phyloP scores from a whole-genome alignment of 2,888 invertebrate genomes.

The Argyra leucocephala region DNA sequence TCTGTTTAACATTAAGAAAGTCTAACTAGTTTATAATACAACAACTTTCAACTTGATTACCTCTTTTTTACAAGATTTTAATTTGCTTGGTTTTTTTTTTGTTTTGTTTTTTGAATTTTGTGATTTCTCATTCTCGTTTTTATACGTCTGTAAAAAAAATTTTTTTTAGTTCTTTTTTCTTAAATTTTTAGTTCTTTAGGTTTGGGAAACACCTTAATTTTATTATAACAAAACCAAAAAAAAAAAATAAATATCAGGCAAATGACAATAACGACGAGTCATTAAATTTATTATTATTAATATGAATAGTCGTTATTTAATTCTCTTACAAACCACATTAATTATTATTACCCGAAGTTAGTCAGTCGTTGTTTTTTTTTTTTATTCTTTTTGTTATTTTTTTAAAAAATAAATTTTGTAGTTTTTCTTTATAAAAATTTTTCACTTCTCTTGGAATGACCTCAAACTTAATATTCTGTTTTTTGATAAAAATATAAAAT shows the following conservation, averaged over 20 bases:
- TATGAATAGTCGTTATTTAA: not conserved
- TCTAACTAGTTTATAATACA: not conserved
- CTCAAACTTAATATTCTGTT: too few relatives aligned
- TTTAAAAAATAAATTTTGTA: too few relatives aligned
- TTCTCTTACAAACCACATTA: too few relatives aligned
- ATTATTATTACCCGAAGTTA: too few relatives aligned
- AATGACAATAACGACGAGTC: not conserved
- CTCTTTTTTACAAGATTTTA: not conserved
- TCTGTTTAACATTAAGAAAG: not conserved
- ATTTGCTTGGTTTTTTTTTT: not conserved
- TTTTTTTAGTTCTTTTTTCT: not conserved
- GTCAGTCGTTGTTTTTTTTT: not conserved
- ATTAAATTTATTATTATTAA: slow-evolving; percentile 2
- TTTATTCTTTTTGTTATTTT: not conserved
- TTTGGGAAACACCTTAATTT: slow-evolving; percentile 1
- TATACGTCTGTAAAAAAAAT: not conserved
- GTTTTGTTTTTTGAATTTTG: not conserved
- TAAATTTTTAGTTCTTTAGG: not conserved
- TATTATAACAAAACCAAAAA: not conserved
- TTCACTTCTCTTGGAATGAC: not conserved
- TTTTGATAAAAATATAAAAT: too few relatives aligned
- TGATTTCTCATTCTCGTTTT: not conserved
- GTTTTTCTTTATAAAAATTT: not conserved
- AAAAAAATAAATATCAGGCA: not conserved
- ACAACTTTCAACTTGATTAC: slow-evolving; percentile 3